phyloP scores from a whole-genome alignment of 2,797 vertebrate genomes.

The Epinephelus awoara region DNA sequence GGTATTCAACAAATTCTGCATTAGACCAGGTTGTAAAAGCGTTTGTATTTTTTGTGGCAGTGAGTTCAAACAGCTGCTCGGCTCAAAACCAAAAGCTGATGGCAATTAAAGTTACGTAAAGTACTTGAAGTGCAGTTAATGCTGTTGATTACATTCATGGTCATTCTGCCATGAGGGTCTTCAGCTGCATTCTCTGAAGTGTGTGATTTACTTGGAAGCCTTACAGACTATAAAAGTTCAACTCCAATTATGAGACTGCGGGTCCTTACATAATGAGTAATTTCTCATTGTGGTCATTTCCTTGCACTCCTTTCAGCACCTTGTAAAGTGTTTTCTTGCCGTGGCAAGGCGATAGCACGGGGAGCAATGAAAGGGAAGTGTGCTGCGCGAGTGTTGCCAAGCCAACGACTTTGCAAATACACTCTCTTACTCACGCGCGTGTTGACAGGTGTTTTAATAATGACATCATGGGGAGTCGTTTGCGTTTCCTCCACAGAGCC shows the following conservation, averaged over 20 bases:
- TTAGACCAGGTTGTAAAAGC: too few relatives aligned
- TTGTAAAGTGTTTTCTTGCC: conserved; percentile 59
- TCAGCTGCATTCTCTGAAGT: conserved; percentile 1
- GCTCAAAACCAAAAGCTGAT: conserved; percentile 1
- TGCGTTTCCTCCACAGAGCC: conserved; percentile 13
- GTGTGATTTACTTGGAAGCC: conserved; percentile 41
- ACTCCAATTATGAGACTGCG: conserved; percentile 48
- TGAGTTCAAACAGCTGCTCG: conserved; percentile 17
- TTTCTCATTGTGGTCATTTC: conserved; percentile 63
- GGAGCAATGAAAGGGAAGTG: conserved; percentile 63
- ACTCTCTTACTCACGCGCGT: not conserved
- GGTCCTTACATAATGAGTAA: conserved; percentile 34
- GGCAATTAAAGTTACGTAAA: conserved; percentile 1
- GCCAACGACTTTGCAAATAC: conserved; percentile 28
- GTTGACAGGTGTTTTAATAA: conserved; percentile 62
- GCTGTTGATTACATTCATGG: conserved; percentile 19
- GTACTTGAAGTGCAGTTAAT: not conserved
- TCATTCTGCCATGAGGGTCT: conserved; percentile 6
- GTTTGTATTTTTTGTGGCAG: not conserved
- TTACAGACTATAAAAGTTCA: conserved; percentile 47
- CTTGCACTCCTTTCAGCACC: conserved; percentile 50
- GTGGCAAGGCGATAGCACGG: conserved; percentile 37
- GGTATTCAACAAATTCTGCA: too few relatives aligned
- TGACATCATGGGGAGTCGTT: conserved; percentile 63
- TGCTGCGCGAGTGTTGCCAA: conserved; percentile 44